Evolutionary conservation across 2,797 vertebrate species (phyloP).

Genomic region (Sebastiscus albofasciatus): DNA sequence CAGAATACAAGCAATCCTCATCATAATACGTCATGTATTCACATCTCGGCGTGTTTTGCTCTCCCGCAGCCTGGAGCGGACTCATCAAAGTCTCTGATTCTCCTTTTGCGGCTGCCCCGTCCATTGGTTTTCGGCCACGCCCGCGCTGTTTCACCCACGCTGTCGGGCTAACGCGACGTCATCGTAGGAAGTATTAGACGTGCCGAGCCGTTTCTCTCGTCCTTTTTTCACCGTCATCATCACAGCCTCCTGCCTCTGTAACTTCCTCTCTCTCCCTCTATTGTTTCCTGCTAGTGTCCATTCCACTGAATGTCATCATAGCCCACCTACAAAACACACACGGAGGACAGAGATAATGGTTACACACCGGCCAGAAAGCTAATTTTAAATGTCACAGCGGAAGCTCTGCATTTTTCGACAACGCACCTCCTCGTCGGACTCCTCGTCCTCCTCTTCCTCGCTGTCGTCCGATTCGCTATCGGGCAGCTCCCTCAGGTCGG

Average conservation of each 20-base stretch:
- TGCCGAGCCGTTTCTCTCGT: conserved; percentile 18
- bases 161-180: background rate
- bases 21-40: background rate
- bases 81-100: conserved; percentile 25
- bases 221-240: conserved; percentile 24
- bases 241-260: conserved; percentile 44
- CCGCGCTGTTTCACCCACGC: background rate
- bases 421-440: conserved; percentile 75
- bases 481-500: conserved; percentile 87
- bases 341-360: background rate
- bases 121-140: background rate
- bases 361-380: background rate
- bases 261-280: conserved; percentile 24
- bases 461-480: conserved; percentile 93
- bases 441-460: conserved; percentile 77
- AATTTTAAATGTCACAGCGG: background rate
- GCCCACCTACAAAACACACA: conserved; percentile 61
- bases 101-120: conserved; percentile 41
- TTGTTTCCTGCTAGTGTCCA: conserved; percentile 68
- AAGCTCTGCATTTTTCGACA: background rate
- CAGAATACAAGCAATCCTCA: conserved; percentile 50
- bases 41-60: conserved; percentile 20
- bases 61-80: conserved; percentile 29
- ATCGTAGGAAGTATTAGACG: conserved; percentile 36
- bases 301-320: conserved; percentile 86